phyloP scores from a whole-genome alignment of 1,140 invertebrate species.

The Triops cancriformis region DNA sequence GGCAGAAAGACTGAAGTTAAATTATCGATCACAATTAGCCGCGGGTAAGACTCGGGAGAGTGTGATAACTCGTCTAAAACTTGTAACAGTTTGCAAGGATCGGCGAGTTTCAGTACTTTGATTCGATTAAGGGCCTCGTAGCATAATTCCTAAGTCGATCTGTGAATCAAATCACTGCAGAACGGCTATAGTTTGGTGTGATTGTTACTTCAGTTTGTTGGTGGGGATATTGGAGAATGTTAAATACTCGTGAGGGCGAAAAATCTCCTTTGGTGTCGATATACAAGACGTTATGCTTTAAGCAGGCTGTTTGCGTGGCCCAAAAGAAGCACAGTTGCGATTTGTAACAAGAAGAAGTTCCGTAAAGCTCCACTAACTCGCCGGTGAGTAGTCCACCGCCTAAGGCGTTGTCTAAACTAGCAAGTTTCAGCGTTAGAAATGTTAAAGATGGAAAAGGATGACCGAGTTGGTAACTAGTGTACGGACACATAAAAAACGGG shows the following conservation, averaged over 20 bases:
- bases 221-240: neutral
- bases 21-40: neutral
- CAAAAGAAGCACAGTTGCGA: constrained; percentile 9
- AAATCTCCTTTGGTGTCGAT: constrained; percentile 17
- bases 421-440: neutral
- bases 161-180: too few species aligned
- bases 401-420: constrained; percentile 15
- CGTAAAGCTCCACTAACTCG: constrained; percentile 21
- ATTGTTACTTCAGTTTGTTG: neutral
- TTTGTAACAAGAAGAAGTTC: constrained; percentile 18
- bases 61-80: neutral
- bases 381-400: constrained; percentile 19
- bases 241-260: neutral
- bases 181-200: neutral
- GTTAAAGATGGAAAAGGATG: too few species aligned
- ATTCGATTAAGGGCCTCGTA: neutral
- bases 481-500: too few species aligned
- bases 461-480: too few species aligned
- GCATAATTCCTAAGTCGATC: neutral
- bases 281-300: neutral
- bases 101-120: neutral
- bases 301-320: neutral
- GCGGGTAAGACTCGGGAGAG: neutral
- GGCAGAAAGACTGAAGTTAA: neutral
- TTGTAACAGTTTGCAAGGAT: neutral